A percentile compares a stretch with the other conserved stretches of the same genome.
These are phyloP conservation scores for Apodemus sylvaticus DNA, from an alignment of 2,113 vertebrate species.

Conservation along the genomic window DNA sequence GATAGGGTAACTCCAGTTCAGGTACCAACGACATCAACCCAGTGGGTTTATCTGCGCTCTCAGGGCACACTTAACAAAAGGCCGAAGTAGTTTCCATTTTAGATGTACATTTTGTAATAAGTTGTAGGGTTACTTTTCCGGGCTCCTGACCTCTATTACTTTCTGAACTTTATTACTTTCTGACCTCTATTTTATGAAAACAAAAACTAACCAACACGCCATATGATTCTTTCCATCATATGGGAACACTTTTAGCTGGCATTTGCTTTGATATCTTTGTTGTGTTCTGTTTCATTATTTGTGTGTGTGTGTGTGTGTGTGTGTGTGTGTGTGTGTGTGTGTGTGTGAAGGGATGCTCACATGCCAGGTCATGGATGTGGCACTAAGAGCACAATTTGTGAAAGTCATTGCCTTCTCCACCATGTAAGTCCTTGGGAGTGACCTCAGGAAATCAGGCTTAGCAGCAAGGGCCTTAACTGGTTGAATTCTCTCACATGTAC, in stretches of 20 bases:
- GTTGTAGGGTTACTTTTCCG: neutral
- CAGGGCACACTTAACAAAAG: neutral
- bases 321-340: no score
- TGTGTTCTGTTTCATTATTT: neutral
- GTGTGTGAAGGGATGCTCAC: no score
- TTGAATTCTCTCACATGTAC: neutral
- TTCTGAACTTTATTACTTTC: no score
- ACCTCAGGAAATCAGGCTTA: neutral
- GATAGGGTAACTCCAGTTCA: neutral
- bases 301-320: neutral
- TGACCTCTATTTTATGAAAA: neutral
- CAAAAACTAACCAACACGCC: no score
- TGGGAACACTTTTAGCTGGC: neutral
- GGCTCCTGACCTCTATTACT: neutral
- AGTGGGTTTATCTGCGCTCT: neutral
- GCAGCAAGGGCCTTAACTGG: neutral
- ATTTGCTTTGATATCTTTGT: neutral
- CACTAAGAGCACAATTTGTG: neutral
- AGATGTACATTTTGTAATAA: neutral
- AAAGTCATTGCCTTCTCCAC: neutral
- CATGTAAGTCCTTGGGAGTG: neutral
- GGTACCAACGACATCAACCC: conserved; percentile 18
- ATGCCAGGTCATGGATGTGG: neutral
- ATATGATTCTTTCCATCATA: conserved; percentile 41
- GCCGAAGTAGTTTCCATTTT: neutral